Evolutionary conservation across 2,888 invertebrate genomes (phyloP), one percentile per base, ranked within the genome.

Genomic region (Pristionchus mayeri): DNA sequence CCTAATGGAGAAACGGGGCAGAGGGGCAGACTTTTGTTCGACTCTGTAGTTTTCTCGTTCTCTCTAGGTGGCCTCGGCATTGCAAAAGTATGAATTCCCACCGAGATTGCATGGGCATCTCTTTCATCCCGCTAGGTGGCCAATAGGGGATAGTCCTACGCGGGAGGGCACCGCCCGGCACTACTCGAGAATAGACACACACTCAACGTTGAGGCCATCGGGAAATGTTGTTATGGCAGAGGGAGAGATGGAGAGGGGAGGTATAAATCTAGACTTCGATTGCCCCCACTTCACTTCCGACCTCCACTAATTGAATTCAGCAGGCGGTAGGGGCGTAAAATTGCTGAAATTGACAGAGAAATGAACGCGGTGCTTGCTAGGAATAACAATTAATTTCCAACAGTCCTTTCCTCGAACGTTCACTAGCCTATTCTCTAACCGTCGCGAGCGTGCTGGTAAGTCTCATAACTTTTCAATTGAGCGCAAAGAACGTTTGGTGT

Each of bases 1-100:
- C 71, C 44, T 71, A 71, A 71, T 71, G 71, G 71, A 71, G 71
- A 71, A n/a, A n/a, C n/a, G 34, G 63, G n/a, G 57, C 60, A 11
- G 63, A 34, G 63, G 34, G 16, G 34, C 18, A 60, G 30, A 24
- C n/a, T 57, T 27, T 44, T 57, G 57, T 57, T 27, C 60, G 11
- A 27, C 34, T 67, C 67, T 37, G 18, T 13, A 30, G 27, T 16
- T 30, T 18, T 63, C 30, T 18, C 21, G 7, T 3, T 54, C 54
- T n/a, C n/a, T n/a, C n/a, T n/a, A n/a, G n/a, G n/a, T n/a, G n/a
- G n/a, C n/a, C n/a, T n/a, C n/a, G n/a, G n/a, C n/a, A n/a, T n/a
- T n/a, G n/a, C n/a, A n/a, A n/a, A n/a, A n/a, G n/a, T n/a, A n/a
- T n/a, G n/a, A n/a, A 54, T 7, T 54, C 54, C 54, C 54, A n/a